Conservation (phyloP, 2,888 invertebrate genomes). For the Lampropteryx suffumata region DNA sequence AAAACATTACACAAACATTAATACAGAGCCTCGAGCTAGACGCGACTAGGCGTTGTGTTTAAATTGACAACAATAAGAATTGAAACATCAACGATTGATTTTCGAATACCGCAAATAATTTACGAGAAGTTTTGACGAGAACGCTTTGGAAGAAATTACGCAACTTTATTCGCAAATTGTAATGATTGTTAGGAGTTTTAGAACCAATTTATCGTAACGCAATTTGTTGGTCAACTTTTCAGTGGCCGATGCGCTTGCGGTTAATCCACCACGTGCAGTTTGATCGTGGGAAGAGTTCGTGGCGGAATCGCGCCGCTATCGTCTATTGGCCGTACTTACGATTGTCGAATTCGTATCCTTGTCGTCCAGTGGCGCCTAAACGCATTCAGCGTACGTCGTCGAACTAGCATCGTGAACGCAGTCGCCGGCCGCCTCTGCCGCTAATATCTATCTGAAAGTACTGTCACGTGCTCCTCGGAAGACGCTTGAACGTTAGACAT, state of each 20-base stretch:
- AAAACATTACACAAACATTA: slow-evolving; percentile 33
- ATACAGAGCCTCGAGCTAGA: not conserved
- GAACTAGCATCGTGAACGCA: slow-evolving; percentile 56
- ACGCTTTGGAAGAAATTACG: slow-evolving; percentile 15
- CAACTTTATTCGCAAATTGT: slow-evolving; percentile 16
- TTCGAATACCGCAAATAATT: slow-evolving; percentile 9
- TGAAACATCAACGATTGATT: not conserved
- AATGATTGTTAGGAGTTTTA: slow-evolving; percentile 1
- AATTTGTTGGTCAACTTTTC: slow-evolving; percentile 12
- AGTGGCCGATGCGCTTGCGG: slow-evolving; percentile 19
- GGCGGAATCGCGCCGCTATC: slow-evolving; percentile 36
- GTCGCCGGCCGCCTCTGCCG: slow-evolving; percentile 54
- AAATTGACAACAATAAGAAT: not conserved
- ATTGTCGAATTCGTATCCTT: slow-evolving; percentile 48
- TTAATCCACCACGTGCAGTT: slow-evolving; percentile 2
- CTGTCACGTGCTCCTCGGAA: slow-evolving; percentile 64
- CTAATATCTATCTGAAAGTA: slow-evolving; percentile 72
- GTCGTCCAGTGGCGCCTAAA: slow-evolving; percentile 60
- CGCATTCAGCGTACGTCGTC: slow-evolving; percentile 52
- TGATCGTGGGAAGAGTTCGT: slow-evolving; percentile 19
- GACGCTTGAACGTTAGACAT: slow-evolving; percentile 23
- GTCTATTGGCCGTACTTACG: slow-evolving; percentile 63
- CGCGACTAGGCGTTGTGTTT: not conserved
- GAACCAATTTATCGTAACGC: slow-evolving; percentile 6
- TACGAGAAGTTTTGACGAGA: slow-evolving; percentile 6